Evolutionary conservation across 2,113 vertebrate genomes (phyloP).

Genomic region (Archilochus colubris): DNA sequence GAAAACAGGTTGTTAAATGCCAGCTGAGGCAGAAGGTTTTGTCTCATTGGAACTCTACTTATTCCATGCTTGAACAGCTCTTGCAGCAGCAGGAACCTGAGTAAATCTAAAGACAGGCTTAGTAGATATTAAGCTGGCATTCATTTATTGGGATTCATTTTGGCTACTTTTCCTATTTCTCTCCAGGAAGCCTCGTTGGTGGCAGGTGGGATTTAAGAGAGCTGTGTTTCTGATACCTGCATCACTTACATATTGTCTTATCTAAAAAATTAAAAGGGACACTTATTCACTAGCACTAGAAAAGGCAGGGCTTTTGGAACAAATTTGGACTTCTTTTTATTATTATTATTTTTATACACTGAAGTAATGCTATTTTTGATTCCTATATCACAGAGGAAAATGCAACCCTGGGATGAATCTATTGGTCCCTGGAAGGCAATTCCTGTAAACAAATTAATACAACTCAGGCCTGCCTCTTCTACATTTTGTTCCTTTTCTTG

Average conservation of each 20-base stretch:
- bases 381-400: slow-evolving; percentile 45
- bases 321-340: background rate
- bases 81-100: slow-evolving; percentile 64
- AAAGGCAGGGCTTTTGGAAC: background rate
- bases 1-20: slow-evolving; percentile 79
- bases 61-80: slow-evolving; percentile 72
- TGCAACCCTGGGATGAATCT: slow-evolving; percentile 34
- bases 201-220: slow-evolving; percentile 54
- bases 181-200: slow-evolving; percentile 56
- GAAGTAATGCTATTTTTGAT: slow-evolving; percentile 59
- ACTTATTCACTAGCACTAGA: background rate
- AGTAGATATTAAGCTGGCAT: slow-evolving; percentile 73
- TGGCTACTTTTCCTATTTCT: slow-evolving; percentile 66
- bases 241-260: slow-evolving; percentile 11
- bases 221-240: slow-evolving; percentile 45
- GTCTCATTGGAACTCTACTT: slow-evolving; percentile 74
- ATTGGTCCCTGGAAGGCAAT: slow-evolving; percentile 53
- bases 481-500: slow-evolving; percentile 70
- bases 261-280: slow-evolving; percentile 50
- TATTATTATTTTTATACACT: slow-evolving; percentile 53
- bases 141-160: slow-evolving; percentile 74
- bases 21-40: slow-evolving; percentile 77
- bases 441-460: slow-evolving; percentile 74
- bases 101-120: slow-evolving; percentile 65
- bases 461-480: slow-evolving; percentile 55